These are phyloP conservation scores for Micrasema longulum DNA, from an alignment of 1,140 invertebrate species.

Conservation along the genomic window DNA sequence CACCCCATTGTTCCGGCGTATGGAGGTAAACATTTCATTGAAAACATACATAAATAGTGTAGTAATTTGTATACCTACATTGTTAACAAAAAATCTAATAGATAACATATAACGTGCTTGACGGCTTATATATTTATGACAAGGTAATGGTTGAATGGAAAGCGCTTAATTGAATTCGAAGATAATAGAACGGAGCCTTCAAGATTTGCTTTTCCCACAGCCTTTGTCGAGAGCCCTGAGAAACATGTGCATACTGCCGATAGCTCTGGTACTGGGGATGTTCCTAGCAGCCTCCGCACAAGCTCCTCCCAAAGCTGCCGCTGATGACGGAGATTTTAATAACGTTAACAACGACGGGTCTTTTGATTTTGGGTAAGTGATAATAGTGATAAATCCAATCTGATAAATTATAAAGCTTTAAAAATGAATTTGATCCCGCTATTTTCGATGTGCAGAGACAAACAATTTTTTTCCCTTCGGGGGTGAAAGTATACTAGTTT, in stretches of 20 bases:
- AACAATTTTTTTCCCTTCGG: no score
- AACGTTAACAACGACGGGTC: constrained; percentile 73
- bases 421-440: no score
- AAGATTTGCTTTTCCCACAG: constrained; percentile 24
- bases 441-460: no score
- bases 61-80: constrained; percentile 19
- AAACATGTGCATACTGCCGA: no score
- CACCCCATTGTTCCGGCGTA: constrained; percentile 18
- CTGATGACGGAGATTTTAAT: constrained; percentile 68
- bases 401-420: no score
- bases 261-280: no score
- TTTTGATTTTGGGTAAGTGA: constrained; percentile 75
- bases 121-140: constrained; percentile 1
- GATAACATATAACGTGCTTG: constrained; percentile 2
- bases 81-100: constrained; percentile 14
- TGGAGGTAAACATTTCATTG: constrained; percentile 18
- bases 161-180: neutral
- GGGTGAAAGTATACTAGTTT: no score
- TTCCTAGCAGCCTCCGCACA: constrained; percentile 3
- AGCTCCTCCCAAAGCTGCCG: constrained; percentile 58
- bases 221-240: neutral
- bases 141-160: constrained; percentile 29
- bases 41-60: neutral
- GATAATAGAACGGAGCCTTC: constrained; percentile 17
- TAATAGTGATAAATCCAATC: no score